Evolutionary conservation across 2,113 vertebrate species (phyloP).

Genomic region (Suncus etruscus): DNA sequence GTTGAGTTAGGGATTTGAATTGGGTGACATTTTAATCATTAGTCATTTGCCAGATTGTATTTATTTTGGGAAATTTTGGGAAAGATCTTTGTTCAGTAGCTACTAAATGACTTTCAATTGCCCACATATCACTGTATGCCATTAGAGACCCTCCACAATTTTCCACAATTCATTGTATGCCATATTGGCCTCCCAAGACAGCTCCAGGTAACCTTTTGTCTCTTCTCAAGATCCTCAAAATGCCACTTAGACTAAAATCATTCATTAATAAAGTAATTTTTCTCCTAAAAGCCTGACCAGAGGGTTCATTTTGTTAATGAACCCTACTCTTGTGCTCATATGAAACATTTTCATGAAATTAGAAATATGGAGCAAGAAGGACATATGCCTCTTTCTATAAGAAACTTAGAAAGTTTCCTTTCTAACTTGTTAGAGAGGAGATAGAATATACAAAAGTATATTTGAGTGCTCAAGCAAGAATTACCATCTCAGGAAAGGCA

Average conservation of each 20-base stretch:
- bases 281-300: neutral
- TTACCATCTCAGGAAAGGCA: neutral
- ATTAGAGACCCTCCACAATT: neutral
- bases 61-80: neutral
- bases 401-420: neutral
- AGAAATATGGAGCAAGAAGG: neutral
- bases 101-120: slow-evolving; percentile 11
- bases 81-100: neutral
- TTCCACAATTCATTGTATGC: neutral
- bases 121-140: neutral
- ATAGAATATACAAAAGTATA: slow-evolving; percentile 6
- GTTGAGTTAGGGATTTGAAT: neutral
- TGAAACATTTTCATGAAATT: neutral
- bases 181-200: neutral
- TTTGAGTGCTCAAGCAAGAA: slow-evolving; percentile 60
- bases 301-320: neutral
- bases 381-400: neutral
- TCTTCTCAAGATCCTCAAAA: neutral
- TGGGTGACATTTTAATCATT: neutral
- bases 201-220: neutral
- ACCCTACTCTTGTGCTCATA: neutral
- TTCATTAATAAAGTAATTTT: neutral
- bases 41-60: neutral
- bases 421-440: neutral
- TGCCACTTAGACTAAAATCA: neutral